phyloP scores from a whole-genome alignment of 2,113 vertebrate genomes.

The Neolamprologus hecqui region DNA sequence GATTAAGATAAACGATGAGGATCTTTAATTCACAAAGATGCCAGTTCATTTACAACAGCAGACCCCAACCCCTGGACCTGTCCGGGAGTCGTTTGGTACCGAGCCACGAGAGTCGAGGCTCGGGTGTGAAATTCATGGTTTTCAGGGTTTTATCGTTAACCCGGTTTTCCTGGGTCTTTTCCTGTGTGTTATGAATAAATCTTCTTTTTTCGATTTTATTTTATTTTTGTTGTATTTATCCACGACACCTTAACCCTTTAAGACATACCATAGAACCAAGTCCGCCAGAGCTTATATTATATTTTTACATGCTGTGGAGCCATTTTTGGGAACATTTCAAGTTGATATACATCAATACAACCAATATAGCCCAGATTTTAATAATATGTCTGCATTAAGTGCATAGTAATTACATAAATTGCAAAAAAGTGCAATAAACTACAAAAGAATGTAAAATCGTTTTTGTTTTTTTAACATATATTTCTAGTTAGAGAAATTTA shows the following conservation, averaged over 20 bases:
- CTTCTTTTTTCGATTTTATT: neutral
- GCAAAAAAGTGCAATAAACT: too few species aligned
- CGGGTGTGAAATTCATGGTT: neutral
- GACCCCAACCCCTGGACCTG: rapidly evolving
- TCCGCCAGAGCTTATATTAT: too few species aligned
- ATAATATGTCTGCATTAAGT: too few species aligned
- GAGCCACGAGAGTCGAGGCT: neutral
- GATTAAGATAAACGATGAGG: rapidly evolving
- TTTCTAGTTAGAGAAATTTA: too few species aligned
- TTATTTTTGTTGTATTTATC: neutral
- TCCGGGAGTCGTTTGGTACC: rapidly evolving
- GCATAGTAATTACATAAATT: too few species aligned
- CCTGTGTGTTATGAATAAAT: neutral
- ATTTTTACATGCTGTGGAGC: too few species aligned
- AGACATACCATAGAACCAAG: too few species aligned
- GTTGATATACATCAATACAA: too few species aligned
- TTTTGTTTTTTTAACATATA: too few species aligned
- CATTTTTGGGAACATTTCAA: too few species aligned
- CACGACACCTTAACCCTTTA: neutral
- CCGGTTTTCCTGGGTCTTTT: rapidly evolving
- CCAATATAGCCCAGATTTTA: too few species aligned
- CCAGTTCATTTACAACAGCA: neutral
- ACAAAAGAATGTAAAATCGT: too few species aligned
- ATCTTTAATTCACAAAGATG: neutral
- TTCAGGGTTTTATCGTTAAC: neutral